Conservation (phyloP, 2,113 vertebrate species). For the Pomatorhinus ruficollis region DNA sequence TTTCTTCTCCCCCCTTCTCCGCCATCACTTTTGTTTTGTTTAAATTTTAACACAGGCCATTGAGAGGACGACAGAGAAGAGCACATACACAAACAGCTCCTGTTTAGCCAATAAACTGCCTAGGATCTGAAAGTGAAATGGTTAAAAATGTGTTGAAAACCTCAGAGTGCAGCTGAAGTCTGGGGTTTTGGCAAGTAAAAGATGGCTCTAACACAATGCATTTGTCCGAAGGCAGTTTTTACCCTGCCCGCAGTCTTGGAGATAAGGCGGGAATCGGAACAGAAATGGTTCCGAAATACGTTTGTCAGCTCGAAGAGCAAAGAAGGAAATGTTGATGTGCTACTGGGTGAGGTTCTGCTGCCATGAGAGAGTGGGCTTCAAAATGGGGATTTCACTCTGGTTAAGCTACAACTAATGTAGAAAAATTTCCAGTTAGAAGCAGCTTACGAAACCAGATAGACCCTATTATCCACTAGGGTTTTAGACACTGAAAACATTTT, state of each 20-base stretch:
- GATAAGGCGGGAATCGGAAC: background rate
- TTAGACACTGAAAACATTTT: background rate
- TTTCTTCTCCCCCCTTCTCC: background rate
- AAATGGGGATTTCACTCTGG: background rate
- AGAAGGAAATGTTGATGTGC: background rate
- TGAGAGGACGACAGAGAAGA: background rate
- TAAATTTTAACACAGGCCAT: background rate
- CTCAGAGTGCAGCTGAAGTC: background rate
- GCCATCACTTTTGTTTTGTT: background rate
- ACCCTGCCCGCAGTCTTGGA: background rate
- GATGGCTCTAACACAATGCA: background rate
- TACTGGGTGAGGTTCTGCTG: background rate
- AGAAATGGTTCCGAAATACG: background rate
- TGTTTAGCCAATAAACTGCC: background rate
- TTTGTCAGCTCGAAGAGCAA: background rate
- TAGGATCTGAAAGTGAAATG: background rate
- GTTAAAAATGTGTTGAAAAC: constrained; percentile 1
- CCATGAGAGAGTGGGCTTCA: background rate
- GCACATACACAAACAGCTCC: background rate
- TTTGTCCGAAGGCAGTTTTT: background rate
- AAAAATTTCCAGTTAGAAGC: background rate
- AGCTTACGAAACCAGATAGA: background rate
- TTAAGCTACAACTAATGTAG: background rate
- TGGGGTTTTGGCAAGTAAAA: background rate
- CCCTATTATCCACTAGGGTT: background rate